Base-by-base conservation (phyloP, 1,140 invertebrate genomes). In the Zaprionus inermis region DNA sequence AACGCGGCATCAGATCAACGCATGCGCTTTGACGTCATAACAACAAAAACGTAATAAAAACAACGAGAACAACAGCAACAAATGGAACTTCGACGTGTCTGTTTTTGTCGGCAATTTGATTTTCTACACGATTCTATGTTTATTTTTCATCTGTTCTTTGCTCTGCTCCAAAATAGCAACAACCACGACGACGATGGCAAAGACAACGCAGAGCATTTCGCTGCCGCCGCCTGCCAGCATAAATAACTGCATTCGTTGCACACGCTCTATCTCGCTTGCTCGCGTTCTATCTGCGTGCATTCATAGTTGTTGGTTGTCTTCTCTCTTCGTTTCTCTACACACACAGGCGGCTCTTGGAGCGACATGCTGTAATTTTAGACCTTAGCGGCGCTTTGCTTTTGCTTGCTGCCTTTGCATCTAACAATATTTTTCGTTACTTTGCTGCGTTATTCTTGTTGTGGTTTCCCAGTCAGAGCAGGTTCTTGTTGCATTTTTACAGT, bases 401-500 rank as follows among this genome's bases (percentile, higher is more conserved):
- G 78, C 64, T 28, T 4, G 58, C 24, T 59, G 44, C 32, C 22
- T 84, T 66, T 69, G 69, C 63, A 54, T 80, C 77, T 83, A 66
- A 77, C 77, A 72, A 77, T 83, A 80, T 83, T 82, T 84, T 84
- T 56, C 78, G 78, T 90, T 78, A 84, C 71, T 78, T 89, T 80
- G 83, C 79, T 65, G 66, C 77, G 46, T 61, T 79, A 67, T 79
- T 83, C 60, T 72, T 83, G 58, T 66, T 76, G 51, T 68, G 76
- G 46, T 58, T 18, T 52, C 60, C 7, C 44, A 78, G 20, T 73
- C 64, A 34, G n/a, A 81, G 78, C 81, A 84, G 81, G 79, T 82
- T 86, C 76, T 85, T 79, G 79, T 70, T 85, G 81, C 81, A 81
- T 81, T 73, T 81, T 86, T 86, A 85, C 82, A 86, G 82, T 85